Evolutionary conservation across 2,888 invertebrate genomes (phyloP).

Genomic region (Trisateles emortualis): DNA sequence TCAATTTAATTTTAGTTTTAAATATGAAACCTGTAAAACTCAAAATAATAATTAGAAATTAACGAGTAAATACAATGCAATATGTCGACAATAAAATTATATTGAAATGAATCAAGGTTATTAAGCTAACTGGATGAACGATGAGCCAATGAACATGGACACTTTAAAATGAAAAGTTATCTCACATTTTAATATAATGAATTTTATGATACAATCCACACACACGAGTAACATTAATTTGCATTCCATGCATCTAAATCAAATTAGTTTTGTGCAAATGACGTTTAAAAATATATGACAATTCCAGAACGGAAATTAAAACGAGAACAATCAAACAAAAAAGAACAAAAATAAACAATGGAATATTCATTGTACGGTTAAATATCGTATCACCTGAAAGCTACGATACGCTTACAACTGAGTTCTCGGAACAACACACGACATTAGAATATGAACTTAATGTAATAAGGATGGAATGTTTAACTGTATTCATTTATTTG

Average conservation of each 20-base stretch:
- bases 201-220: neutral
- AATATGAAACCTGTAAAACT: slow-evolving; percentile 1
- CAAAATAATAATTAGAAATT: neutral
- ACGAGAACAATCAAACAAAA: too few relatives aligned
- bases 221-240: neutral
- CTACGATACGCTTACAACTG: too few relatives aligned
- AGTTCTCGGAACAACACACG: too few relatives aligned
- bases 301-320: too few relatives aligned
- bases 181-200: neutral
- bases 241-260: slow-evolving; percentile 3
- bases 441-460: too few relatives aligned
- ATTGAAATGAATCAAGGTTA: neutral
- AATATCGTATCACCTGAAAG: too few relatives aligned
- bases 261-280: neutral
- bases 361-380: too few relatives aligned
- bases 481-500: too few relatives aligned
- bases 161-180: neutral
- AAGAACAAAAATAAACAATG: too few relatives aligned
- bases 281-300: neutral
- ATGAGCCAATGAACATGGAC: neutral
- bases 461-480: too few relatives aligned
- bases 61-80: neutral
- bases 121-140: neutral
- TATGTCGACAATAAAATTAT: neutral
- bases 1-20: neutral